Base-by-base conservation (phyloP, 2,797 vertebrate species). In the Nasua narica region DNA sequence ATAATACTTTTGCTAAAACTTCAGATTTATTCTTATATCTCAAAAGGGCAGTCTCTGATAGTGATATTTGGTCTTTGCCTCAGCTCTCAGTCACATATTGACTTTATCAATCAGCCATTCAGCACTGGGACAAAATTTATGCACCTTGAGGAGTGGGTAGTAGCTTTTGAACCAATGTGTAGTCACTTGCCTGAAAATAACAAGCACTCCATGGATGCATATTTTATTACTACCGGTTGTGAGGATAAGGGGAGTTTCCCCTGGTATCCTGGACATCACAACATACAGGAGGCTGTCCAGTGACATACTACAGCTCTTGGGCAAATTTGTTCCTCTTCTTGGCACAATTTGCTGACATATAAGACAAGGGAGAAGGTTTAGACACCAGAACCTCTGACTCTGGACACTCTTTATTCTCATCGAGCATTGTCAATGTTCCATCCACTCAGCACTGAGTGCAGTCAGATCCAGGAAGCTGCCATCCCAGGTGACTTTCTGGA, bases 1-100 rank as follows among this genome's bases (percentile, higher is more conserved):
- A 54, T 84, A 85, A 84, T 85, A 90, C 65, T 93, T 90, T 92
- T 87, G 90, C 84, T 87, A 92, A 91, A 67, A 92, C 1, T 78
- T 90, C 70, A 87, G 8, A 85, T 84, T 84, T 70, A 95, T 18
- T 67, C 74, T 56, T 67, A 2, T 46, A 29, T 96, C 40, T 84
- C 77, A 7, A 50, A 72, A 37, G n/a, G 67, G 15, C 40, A 69
- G n/a, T 92, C 56, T 58, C 7, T 67, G 54, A 46, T 14, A 74
- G 21, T 35, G 37, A 69, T 76, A 58, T 23, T 77, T 2, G 11
- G 4, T 69, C 79, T 74, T 40, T 90, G n/a, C 65, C 46, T 95
- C 18, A 25, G 43, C 54, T 83, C 82, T n/a, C 14, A 83, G 89
- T 23, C 54, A 86, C 67, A 72, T 86, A 60, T 19, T 65, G 37